These are phyloP conservation scores for Acanthosepion esculentum DNA, from an alignment of 2,888 invertebrate species.

Conservation along the genomic window DNA sequence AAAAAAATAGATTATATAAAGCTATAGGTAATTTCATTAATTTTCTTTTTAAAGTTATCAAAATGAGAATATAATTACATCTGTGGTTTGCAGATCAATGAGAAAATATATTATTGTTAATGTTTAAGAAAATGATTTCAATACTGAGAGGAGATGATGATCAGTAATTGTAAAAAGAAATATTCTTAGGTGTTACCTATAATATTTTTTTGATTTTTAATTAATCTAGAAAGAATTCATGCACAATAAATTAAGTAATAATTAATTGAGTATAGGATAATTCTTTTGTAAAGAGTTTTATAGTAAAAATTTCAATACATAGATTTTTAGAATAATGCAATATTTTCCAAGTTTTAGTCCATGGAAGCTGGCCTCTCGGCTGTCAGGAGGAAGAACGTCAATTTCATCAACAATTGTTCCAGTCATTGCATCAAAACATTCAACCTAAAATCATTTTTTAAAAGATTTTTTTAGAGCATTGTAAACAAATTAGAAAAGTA, in stretches of 20 bases:
- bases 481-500: background rate
- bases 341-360: background rate
- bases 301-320: background rate
- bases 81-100: too few relatives aligned
- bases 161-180: background rate
- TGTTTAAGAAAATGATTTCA: too few relatives aligned
- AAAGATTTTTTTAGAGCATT: background rate
- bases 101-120: too few relatives aligned
- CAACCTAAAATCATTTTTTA: background rate
- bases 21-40: too few relatives aligned
- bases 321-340: background rate
- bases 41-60: too few relatives aligned
- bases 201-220: background rate
- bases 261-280: background rate
- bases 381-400: background rate
- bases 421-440: slow-evolving; percentile 37
- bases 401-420: background rate
- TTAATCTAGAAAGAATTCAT: background rate
- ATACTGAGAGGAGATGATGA: background rate
- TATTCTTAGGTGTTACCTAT: background rate
- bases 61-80: too few relatives aligned
- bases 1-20: background rate
- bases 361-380: background rate
- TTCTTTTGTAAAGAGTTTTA: background rate
- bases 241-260: background rate